Evolutionary conservation across 2,113 vertebrate genomes (phyloP), one percentile per base, ranked within the genome.

Genomic region (Psittacula cyanocephala): DNA sequence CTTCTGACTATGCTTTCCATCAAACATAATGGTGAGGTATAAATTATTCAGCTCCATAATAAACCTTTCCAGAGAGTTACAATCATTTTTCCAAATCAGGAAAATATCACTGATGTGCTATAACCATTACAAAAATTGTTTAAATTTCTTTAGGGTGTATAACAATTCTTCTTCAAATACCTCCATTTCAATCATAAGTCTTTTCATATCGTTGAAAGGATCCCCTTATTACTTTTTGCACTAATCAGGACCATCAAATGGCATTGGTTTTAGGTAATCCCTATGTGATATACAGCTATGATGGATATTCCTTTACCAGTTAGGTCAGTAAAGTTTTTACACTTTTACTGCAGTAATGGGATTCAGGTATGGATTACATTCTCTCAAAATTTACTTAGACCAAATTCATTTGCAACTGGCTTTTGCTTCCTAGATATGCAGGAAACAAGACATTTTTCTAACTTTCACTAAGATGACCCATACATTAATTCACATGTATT

Each of bases 1-100:
- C 29, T 93, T 96, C 80, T 93, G 71, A 88, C 80, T 96, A 83
- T 88, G 77, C 80, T 96, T 96, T 95, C 95, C 83, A 95, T 97
- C 95, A 95, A 81, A 81, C 35, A 31, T 96, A 92, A 95, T 88
- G 65, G 92, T 89, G 74, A 88, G 23, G 29, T 55, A 96, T 97
- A 95, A 97, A 97, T 97, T 95, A 96, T 97, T 97, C 95, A 97
- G 80, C 43, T 86, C 80, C 86, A 84, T 96, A 96, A 95, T 97
- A 97, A 95, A 97, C 96, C 95, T 93, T 91, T 95, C 88, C 72
- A 78, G 80, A 0, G 17, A 92, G 94, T 91, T 88, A 93, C 83
- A 93, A 97, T 95, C 94, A 92, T 96, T 96, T 96, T 95, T 94
- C 77, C 91, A 92, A 96, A 97, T 93, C 94, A 93, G 72, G 94